Base-by-base conservation (phyloP, 2,113 vertebrate genomes). In the Nothocercus julius region DNA sequence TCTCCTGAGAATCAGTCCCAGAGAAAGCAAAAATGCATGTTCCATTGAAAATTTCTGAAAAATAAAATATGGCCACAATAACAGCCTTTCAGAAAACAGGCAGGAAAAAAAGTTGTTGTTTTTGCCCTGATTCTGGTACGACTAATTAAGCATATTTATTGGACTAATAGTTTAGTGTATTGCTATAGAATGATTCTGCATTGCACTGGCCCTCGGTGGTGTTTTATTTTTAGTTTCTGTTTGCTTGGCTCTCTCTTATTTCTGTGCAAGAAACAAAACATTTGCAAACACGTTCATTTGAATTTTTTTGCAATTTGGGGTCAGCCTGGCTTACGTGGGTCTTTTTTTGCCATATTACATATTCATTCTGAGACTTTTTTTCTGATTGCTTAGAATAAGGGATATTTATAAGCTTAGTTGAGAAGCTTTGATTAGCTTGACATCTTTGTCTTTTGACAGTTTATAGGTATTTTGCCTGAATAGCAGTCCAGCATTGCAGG, bases 61-160 rank as follows among this genome's bases (percentile, higher is more conserved):
- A 74, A 61, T 49, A 62, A 86, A 83, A 73, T 25, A 45, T 0
- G 1, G 11, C 36, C 47, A 40, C 40, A 80, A 17, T 82, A 87
- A 82, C 25, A 69, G 1, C 44, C 32, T 79, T 74, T 36, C 58
- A 42, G 62, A 75, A 66, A 68, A 69, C 5, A 47, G 59, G n/a
- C 24, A 56, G n/a, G 13, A 21, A 51, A n/a, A 49, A 54, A 47
- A 67, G 66, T 45, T 87, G 84, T 93, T 87, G 62, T 92, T 93
- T 96, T 92, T 63, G 54, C 30, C 27, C 36, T 0, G 6, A 5
- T 9, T 73, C 34, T 54, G 42, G 18, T 40, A n/a, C 28, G 19
- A 68, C 76, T 96, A 95, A 96, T 97, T 97, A 95, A 97, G 58
- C 56, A 66, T 79, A 77, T 80, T 87, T 88, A 44, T 94, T 89